Conservation (phyloP, 2,888 invertebrate genomes). For the Cataglyphis rosenhaueri region DNA sequence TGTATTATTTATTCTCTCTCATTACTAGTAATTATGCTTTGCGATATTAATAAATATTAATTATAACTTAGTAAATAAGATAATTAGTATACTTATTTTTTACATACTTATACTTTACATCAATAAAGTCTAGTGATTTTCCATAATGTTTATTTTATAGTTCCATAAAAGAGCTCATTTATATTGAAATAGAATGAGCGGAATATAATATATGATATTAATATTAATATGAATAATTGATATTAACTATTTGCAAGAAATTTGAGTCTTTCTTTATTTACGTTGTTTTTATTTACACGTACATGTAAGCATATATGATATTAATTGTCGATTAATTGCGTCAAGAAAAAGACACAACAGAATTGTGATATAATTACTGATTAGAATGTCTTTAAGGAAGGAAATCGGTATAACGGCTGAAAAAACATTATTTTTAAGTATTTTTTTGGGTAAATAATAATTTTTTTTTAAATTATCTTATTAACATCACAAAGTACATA, state of each 20-base stretch:
- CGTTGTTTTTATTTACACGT: background rate
- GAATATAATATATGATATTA: background rate
- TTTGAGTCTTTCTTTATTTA: background rate
- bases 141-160: background rate
- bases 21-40: background rate
- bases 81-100: background rate
- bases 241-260: background rate
- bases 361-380: slow-evolving; percentile 18
- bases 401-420: too few relatives aligned
- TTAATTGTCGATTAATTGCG: background rate
- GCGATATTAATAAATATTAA: background rate
- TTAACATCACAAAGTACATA: too few relatives aligned
- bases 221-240: background rate
- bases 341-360: background rate
- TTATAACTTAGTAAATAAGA: background rate
- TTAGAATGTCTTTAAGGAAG: background rate
- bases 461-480: too few relatives aligned
- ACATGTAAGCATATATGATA: background rate
- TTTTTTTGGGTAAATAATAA: too few relatives aligned
- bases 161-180: background rate
- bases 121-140: background rate
- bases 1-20: background rate
- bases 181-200: background rate
- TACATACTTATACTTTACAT: background rate
- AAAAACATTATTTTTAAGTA: too few relatives aligned